A percentile compares a stretch with the other conserved stretches of the same genome.
phyloP scores from a whole-genome alignment of 2,797 vertebrate species.

The Hoplostethus atlanticus region DNA sequence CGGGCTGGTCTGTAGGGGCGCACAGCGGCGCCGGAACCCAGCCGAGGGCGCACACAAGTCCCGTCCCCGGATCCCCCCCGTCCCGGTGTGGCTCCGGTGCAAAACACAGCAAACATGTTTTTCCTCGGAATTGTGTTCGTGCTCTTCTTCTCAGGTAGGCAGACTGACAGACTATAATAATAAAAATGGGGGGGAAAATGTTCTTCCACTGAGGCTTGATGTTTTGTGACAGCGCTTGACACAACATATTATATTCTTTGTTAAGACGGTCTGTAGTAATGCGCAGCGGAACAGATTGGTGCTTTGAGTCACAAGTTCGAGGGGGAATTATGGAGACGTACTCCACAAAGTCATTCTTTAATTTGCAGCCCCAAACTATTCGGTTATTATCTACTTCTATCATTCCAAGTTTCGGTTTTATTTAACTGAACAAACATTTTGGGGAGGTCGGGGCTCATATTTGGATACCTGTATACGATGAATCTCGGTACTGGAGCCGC shows the following conservation, averaged over 20 bases:
- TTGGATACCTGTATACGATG: neutral
- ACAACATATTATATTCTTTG: no score
- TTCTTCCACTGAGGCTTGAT: no score
- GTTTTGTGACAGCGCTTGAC: no score
- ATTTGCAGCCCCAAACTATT: neutral
- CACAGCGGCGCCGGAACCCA: conserved; percentile 58
- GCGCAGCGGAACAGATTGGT: no score
- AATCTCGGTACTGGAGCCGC: conserved; percentile 28
- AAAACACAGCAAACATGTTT: conserved; percentile 66
- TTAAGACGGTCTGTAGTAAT: no score
- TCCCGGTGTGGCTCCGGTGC: conserved; percentile 27
- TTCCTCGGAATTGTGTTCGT: conserved; percentile 68
- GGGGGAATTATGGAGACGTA: neutral
- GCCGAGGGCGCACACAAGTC: conserved; percentile 51
- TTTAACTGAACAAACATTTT: no score
- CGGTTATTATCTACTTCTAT: neutral
- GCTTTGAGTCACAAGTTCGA: neutral
- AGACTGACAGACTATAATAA: no score
- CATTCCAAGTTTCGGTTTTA: neutral
- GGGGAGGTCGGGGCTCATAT: neutral
- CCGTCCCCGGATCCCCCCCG: conserved; percentile 29
- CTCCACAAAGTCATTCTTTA: neutral
- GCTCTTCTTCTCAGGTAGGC: conserved; percentile 78
- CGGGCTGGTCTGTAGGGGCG: conserved; percentile 51
- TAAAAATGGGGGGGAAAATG: no score